Conservation (phyloP, 2,797 vertebrate species). For the Gastrophryne carolinensis region DNA sequence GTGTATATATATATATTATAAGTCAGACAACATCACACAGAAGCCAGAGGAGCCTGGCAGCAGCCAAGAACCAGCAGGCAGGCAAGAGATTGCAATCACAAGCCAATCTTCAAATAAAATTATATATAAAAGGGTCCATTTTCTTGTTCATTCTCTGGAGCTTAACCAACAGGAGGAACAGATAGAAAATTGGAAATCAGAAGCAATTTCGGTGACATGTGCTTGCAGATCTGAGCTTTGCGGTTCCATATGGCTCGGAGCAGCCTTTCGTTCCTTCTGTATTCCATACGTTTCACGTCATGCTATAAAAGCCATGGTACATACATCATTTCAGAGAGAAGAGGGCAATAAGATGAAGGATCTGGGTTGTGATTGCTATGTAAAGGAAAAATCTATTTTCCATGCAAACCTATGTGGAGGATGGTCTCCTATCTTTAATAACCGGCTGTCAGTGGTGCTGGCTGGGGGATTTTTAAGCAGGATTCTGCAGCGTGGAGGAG, state of each 20-base stretch:
- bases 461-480: background rate
- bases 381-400: slow-evolving; percentile 33
- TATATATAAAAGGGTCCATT: background rate
- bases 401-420: slow-evolving; percentile 41
- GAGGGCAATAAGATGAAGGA: slow-evolving; percentile 5
- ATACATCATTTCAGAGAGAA: slow-evolving; percentile 4
- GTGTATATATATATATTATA: no score
- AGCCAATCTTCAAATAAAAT: slow-evolving; percentile 41
- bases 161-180: background rate
- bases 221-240: background rate
- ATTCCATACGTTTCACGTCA: background rate
- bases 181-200: slow-evolving; percentile 12
- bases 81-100: background rate
- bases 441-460: slow-evolving; percentile 30
- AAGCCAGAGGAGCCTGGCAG: background rate
- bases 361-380: background rate
- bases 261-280: background rate
- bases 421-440: slow-evolving; percentile 47
- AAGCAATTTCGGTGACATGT: slow-evolving; percentile 23
- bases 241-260: background rate
- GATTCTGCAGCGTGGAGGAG: slow-evolving; percentile 15
- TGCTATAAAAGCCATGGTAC: background rate
- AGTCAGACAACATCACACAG: no score
- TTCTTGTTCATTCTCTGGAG: background rate
- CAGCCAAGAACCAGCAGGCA: background rate